A percentile compares a stretch with the other conserved stretches of the same genome.
Evolutionary conservation across 2,888 invertebrate genomes (phyloP).

Genomic region (Aphidius colemani): DNA sequence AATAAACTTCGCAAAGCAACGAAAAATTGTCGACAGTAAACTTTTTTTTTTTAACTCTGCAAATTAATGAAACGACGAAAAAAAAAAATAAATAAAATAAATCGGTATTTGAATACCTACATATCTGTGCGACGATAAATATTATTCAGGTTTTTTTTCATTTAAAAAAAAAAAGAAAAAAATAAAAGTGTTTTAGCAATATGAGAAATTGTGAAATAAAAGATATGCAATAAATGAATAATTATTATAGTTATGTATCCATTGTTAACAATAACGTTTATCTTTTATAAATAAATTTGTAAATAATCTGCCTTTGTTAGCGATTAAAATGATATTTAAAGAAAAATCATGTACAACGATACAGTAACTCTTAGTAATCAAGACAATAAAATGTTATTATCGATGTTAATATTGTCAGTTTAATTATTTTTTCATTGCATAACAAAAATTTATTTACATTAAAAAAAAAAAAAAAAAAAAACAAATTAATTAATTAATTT

Average conservation of each 20-base stretch:
- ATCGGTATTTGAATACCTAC: too few relatives aligned
- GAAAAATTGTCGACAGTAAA: too few relatives aligned
- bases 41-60: too few relatives aligned
- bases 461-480: too few relatives aligned
- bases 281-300: conserved; percentile 48
- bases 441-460: not conserved
- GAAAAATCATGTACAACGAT: conserved; percentile 14
- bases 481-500: conserved; percentile 5
- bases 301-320: conserved; percentile 46
- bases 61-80: too few relatives aligned
- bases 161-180: conserved; percentile 21
- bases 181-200: conserved; percentile 10
- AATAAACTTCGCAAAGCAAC: too few relatives aligned
- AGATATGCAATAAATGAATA: too few relatives aligned
- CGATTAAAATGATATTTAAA: conserved; percentile 21
- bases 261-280: conserved; percentile 38
- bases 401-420: conserved; percentile 53
- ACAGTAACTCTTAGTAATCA: conserved; percentile 45
- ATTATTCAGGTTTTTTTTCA: too few relatives aligned
- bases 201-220: too few relatives aligned
- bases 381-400: conserved; percentile 61
- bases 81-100: too few relatives aligned
- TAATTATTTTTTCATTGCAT: conserved; percentile 12
- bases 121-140: too few relatives aligned
- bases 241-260: too few relatives aligned